Percentiles rank a stretch among this genome's conserved stretches.
Evolutionary conservation across 2,113 vertebrate genomes (phyloP).

Genomic region (Dasypus novemcinctus): DNA sequence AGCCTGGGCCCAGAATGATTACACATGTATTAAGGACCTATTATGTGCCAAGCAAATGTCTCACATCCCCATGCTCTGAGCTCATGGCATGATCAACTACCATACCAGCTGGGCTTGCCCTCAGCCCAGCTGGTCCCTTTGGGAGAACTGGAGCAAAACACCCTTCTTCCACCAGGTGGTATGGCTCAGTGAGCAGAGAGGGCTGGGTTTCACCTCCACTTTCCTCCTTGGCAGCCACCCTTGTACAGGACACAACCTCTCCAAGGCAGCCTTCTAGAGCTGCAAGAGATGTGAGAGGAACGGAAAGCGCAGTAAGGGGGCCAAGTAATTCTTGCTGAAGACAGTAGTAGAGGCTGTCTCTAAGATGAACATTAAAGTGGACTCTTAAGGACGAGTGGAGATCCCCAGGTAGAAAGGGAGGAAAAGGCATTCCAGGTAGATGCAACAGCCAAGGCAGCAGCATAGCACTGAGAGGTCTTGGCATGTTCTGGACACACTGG

Average conservation of each 20-base stretch:
- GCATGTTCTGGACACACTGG: not conserved
- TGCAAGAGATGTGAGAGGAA: not conserved
- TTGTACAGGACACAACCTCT: not conserved
- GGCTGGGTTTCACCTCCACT: not conserved
- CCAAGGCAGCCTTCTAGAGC: not conserved
- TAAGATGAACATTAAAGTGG: not conserved
- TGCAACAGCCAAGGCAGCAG: not conserved
- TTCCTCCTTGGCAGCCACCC: rapidly evolving
- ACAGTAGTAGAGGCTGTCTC: not conserved
- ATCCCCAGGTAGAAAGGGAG: not conserved
- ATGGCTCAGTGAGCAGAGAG: not conserved
- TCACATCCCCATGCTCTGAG: not conserved
- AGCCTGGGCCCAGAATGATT: not conserved
- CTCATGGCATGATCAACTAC: not conserved
- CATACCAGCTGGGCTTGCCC: not conserved
- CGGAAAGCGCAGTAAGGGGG: not conserved
- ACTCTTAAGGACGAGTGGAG: not conserved
- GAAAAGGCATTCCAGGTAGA: not conserved
- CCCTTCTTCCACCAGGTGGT: not conserved
- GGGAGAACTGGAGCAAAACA: not conserved
- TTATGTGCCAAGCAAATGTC: not conserved
- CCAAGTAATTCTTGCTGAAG: not conserved
- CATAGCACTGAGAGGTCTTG: not conserved
- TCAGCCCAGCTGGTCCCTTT: not conserved
- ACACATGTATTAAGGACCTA: not conserved